These are phyloP conservation scores for Sympetrum striolatum DNA, from an alignment of 2,888 invertebrate genomes.

Conservation along the genomic window DNA sequence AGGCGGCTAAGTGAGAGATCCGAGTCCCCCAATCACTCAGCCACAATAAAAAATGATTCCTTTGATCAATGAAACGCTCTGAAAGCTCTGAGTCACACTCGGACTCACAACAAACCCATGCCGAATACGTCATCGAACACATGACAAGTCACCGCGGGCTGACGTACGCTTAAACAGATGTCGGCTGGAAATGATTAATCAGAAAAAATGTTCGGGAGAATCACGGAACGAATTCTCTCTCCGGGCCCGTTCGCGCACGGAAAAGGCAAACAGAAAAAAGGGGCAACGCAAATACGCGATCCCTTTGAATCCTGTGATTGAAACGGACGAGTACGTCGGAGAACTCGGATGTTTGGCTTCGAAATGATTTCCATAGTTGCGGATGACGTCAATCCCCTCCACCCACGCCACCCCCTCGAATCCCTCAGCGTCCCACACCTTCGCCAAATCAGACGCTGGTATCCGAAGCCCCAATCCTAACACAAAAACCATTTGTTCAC, in stretches of 20 bases:
- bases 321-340: background rate
- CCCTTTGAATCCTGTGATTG: background rate
- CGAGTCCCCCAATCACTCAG: background rate
- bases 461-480: background rate
- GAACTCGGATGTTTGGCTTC: background rate
- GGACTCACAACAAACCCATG: background rate
- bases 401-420: constrained; percentile 2
- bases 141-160: background rate
- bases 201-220: background rate
- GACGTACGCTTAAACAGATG: constrained; percentile 35
- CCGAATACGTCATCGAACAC: background rate
- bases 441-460: background rate
- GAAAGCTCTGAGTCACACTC: constrained; percentile 1
- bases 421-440: background rate
- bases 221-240: constrained; percentile 16
- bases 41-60: background rate
- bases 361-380: constrained; percentile 21
- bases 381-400: constrained; percentile 31
- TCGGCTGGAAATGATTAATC: constrained; percentile 24
- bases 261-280: constrained; percentile 11
- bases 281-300: constrained; percentile 20
- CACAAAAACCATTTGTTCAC: background rate
- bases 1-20: background rate
- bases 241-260: background rate
- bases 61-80: background rate